Percentiles rank a stretch among this genome's conserved stretches.
Conservation (phyloP, 2,797 vertebrate species). For the Neopelma chrysocephalum region DNA sequence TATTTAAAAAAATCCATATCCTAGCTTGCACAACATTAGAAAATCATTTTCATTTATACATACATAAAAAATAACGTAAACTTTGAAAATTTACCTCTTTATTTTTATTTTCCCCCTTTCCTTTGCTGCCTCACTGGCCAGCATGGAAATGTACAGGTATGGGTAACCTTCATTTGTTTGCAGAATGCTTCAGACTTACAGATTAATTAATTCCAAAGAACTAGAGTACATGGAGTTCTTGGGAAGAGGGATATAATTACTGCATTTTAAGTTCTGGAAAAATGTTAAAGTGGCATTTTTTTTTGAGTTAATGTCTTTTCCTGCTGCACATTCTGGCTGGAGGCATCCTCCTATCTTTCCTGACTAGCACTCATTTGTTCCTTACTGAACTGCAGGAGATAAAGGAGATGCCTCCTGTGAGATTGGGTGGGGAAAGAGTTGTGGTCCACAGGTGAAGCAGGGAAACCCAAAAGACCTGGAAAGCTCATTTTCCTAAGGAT, state of each 20-base stretch:
- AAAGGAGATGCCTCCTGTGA: neutral
- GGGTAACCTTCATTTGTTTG: neutral
- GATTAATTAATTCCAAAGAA: neutral
- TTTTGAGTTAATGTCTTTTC: conserved; percentile 24
- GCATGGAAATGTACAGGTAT: neutral
- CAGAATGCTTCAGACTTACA: neutral
- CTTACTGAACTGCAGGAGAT: neutral
- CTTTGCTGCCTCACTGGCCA: neutral
- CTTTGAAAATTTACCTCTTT: neutral
- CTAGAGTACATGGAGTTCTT: neutral
- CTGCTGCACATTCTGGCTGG: conserved; percentile 24
- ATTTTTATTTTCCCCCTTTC: neutral
- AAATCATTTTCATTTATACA: neutral
- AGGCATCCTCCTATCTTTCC: neutral
- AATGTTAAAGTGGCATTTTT: neutral
- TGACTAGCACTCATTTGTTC: neutral
- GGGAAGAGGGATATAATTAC: neutral
- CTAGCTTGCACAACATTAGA: neutral
- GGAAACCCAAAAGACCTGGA: neutral
- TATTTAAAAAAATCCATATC: neutral
- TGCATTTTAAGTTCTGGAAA: conserved; percentile 1
- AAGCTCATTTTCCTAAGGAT: conserved; percentile 30
- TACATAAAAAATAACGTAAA: neutral
- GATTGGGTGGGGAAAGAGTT: neutral
- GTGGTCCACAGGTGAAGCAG: neutral